Conservation (phyloP, 1,140 invertebrate genomes). For the Patella vulgata region DNA sequence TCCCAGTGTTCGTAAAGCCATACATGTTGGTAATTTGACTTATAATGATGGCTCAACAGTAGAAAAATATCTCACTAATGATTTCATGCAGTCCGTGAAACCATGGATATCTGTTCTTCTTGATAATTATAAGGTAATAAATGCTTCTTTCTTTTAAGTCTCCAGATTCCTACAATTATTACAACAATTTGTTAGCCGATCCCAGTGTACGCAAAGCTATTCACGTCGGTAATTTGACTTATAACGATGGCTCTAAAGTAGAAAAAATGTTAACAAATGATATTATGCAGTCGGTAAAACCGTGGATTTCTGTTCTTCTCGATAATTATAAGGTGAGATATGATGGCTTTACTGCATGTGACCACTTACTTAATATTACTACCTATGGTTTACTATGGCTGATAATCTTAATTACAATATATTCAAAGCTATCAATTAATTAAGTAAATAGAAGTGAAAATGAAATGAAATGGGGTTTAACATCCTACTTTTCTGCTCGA, state of each 20-base stretch:
- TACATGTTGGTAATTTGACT: conserved; percentile 84
- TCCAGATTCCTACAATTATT: conserved; percentile 66
- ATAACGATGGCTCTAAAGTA: conserved; percentile 69
- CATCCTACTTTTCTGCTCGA: no score
- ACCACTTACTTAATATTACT: no score
- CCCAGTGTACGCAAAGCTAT: conserved; percentile 75
- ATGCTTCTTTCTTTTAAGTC: no score
- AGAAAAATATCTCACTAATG: conserved; percentile 76
- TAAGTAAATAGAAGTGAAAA: no score
- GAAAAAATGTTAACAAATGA: conserved; percentile 78
- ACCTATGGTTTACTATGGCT: no score
- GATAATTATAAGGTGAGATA: conserved; percentile 74
- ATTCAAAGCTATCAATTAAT: no score
- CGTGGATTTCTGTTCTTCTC: conserved; percentile 77
- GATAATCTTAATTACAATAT: no score
- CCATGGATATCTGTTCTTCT: conserved; percentile 78
- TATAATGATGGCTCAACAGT: conserved; percentile 71
- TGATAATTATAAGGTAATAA: conserved; percentile 72
- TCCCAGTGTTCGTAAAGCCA: conserved; percentile 73
- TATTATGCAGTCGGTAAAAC: conserved; percentile 84
- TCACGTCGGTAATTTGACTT: conserved; percentile 83
- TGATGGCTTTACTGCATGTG: no score
- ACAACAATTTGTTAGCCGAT: conserved; percentile 60
- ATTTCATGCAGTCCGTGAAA: conserved; percentile 86
- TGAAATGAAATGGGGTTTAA: no score